Evolutionary conservation across 2,113 vertebrate species (phyloP).

Genomic region (Macaca mulatta): DNA sequence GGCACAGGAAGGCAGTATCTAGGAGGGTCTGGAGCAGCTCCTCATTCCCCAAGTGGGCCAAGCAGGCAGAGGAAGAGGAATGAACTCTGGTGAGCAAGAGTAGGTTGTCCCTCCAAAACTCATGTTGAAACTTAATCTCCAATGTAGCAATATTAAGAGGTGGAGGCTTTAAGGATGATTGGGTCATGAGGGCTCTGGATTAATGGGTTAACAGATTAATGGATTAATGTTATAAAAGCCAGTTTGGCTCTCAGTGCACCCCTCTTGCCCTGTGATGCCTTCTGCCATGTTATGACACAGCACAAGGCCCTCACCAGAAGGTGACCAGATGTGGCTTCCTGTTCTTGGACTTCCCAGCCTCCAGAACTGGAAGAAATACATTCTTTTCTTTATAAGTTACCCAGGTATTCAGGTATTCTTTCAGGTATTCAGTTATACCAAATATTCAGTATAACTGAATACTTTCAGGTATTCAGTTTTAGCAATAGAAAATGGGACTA

Average conservation of each 20-base stretch:
- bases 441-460: too few relatives aligned
- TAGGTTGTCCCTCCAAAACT: neutral
- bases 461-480: neutral
- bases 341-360: neutral
- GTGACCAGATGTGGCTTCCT: neutral
- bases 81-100: neutral
- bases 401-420: neutral
- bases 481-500: neutral
- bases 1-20: neutral
- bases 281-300: neutral
- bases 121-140: neutral
- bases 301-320: neutral
- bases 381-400: neutral
- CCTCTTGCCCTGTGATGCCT: neutral
- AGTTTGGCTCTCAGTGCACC: neutral
- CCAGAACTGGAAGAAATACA: neutral
- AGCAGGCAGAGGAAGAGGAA: neutral
- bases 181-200: neutral
- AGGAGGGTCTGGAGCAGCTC: neutral
- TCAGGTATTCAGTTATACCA: neutral
- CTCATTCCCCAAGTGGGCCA: neutral
- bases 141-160: neutral
- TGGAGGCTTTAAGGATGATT: neutral
- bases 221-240: neutral
- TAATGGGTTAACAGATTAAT: neutral